Evolutionary conservation across 2,113 vertebrate species (phyloP).

Genomic region (Pituophis catenifer): DNA sequence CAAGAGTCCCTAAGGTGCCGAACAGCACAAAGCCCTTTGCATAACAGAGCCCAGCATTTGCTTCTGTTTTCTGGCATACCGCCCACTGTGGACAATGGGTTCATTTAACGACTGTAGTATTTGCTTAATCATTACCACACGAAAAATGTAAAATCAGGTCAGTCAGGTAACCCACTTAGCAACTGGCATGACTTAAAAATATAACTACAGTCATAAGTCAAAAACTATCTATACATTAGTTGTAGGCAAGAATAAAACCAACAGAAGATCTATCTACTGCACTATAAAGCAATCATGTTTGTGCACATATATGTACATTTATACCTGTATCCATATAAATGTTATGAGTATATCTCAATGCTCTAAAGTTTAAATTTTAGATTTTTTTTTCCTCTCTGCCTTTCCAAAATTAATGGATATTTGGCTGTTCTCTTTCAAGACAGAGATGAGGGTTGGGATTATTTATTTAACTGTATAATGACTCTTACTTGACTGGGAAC

Average conservation of each 20-base stretch:
- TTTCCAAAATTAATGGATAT: not conserved
- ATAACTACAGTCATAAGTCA: not conserved
- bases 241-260: not conserved
- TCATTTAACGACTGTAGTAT: not conserved
- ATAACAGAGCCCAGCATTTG: not conserved
- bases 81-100: not conserved
- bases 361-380: not conserved
- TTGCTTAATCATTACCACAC: not conserved
- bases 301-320: not conserved
- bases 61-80: not conserved
- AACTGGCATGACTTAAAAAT: not conserved
- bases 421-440: not conserved
- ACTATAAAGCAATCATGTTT: not conserved
- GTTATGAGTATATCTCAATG: not conserved
- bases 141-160: not conserved
- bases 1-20: not conserved
- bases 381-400: not conserved
- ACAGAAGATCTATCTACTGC: not conserved
- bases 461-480: not conserved
- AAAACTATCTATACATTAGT: not conserved
- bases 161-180: not conserved
- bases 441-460: not conserved
- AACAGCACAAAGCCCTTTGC: not conserved
- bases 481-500: not conserved
- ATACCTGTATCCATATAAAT: not conserved